Percentiles rank a stretch among this genome's conserved stretches.
phyloP scores from a whole-genome alignment of 2,888 invertebrate genomes.

The Dicranocentrus wangi region DNA sequence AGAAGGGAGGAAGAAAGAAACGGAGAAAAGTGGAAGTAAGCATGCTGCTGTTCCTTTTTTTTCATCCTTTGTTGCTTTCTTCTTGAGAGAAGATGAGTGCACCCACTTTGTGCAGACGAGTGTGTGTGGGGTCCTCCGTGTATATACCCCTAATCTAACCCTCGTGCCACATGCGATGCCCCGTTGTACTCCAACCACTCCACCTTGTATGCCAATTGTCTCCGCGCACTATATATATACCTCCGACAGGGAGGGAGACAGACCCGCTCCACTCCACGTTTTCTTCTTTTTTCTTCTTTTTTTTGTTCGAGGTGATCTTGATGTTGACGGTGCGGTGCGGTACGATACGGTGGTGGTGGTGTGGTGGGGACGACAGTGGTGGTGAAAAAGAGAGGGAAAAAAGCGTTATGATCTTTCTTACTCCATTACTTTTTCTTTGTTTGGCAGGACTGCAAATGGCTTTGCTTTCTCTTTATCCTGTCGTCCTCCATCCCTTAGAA shows the following conservation, averaged over 20 bases:
- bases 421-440: conserved; percentile 44
- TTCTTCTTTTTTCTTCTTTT: not conserved
- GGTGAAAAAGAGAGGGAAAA: conserved; percentile 17
- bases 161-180: too few relatives aligned
- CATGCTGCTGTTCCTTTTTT: conserved; percentile 44
- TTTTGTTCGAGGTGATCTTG: not conserved
- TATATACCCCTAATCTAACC: too few relatives aligned
- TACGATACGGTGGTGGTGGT: conserved; percentile 27
- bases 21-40: not conserved
- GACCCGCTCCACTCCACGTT: not conserved
- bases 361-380: conserved; percentile 11
- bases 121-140: not conserved
- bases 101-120: too few relatives aligned
- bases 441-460: conserved; percentile 36
- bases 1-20: conserved; percentile 8
- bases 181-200: too few relatives aligned
- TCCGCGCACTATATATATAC: too few relatives aligned
- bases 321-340: conserved; percentile 6
- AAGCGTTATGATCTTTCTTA: conserved; percentile 41
- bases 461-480: conserved; percentile 15
- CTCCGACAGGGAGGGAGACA: not conserved
- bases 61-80: conserved; percentile 44
- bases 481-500: conserved; percentile 18
- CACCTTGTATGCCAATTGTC: too few relatives aligned
- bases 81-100: not conserved